Conservation (phyloP, 2,888 invertebrate species). For the Caenorhabditis japonica region DNA sequence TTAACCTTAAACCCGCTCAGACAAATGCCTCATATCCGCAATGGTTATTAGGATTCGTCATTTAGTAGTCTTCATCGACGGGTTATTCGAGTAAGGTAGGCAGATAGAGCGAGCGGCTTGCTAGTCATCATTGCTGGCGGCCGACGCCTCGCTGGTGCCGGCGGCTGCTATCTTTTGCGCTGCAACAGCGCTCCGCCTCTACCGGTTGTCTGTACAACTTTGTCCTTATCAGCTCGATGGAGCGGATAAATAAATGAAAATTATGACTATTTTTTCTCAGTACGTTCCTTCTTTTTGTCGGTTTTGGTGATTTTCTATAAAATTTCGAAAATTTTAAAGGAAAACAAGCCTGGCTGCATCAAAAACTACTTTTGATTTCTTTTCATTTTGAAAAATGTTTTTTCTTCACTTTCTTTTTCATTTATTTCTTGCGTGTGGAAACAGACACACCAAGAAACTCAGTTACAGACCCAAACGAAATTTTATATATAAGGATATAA, state of each 20-base stretch:
- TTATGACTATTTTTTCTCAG: no score
- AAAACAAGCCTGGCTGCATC: neutral
- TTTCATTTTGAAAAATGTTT: neutral
- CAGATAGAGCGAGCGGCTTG: conserved; percentile 22
- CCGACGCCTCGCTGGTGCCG: conserved; percentile 41
- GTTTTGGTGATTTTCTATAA: neutral
- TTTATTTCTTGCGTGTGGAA: no score
- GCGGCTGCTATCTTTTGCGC: conserved; percentile 6
- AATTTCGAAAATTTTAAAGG: no score
- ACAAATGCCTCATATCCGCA: conserved; percentile 64
- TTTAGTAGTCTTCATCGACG: conserved; percentile 62
- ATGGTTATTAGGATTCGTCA: conserved; percentile 59
- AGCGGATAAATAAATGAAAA: no score
- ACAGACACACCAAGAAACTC: no score
- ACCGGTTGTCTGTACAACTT: neutral
- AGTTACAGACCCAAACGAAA: no score
- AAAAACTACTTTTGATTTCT: neutral
- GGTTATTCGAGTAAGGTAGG: conserved; percentile 63
- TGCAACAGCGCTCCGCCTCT: conserved; percentile 20
- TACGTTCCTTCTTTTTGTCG: neutral
- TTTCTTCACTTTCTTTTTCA: no score
- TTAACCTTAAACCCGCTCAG: conserved; percentile 57
- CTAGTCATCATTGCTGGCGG: neutral
- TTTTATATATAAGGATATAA: no score
- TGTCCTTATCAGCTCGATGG: neutral